Evolutionary conservation across 1,140 invertebrate species (phyloP).

Genomic region (Agrypnia vestita): DNA sequence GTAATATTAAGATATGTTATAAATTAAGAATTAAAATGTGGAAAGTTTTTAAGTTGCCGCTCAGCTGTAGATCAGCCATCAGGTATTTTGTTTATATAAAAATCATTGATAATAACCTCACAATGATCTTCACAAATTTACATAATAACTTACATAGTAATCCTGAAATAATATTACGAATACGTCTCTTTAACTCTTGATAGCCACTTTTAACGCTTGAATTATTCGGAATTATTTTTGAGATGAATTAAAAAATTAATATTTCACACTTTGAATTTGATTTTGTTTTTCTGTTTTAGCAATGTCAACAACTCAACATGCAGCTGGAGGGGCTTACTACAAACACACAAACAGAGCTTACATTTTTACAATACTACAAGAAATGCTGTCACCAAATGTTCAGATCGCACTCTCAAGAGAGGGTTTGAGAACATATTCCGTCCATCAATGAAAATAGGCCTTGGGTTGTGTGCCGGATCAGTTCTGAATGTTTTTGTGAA

Average conservation of each 20-base stretch:
- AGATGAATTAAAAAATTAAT: neutral
- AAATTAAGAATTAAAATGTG: slow-evolving; percentile 56
- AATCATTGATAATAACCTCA: slow-evolving; percentile 30
- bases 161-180: too few species aligned
- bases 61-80: slow-evolving; percentile 25
- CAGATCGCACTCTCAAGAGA: slow-evolving; percentile 17
- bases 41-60: slow-evolving; percentile 45
- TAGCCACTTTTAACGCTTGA: too few species aligned
- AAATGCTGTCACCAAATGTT: slow-evolving; percentile 38
- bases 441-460: slow-evolving; percentile 52
- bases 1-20: slow-evolving; percentile 33
- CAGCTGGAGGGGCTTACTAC: neutral
- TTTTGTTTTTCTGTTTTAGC: slow-evolving; percentile 30
- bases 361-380: slow-evolving; percentile 26
- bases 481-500: slow-evolving; percentile 46
- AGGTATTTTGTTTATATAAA: slow-evolving; percentile 17
- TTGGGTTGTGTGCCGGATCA: slow-evolving; percentile 49
- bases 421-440: slow-evolving; percentile 50
- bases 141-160: neutral
- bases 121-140: neutral
- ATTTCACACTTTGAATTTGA: neutral
- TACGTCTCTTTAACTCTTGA: too few species aligned
- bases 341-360: slow-evolving; percentile 19
- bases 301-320: neutral
- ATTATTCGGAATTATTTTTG: neutral